A percentile compares a stretch with the other conserved stretches of the same genome.
phyloP scores from a whole-genome alignment of 2,113 vertebrate species.

The Hyperopisus bebe region DNA sequence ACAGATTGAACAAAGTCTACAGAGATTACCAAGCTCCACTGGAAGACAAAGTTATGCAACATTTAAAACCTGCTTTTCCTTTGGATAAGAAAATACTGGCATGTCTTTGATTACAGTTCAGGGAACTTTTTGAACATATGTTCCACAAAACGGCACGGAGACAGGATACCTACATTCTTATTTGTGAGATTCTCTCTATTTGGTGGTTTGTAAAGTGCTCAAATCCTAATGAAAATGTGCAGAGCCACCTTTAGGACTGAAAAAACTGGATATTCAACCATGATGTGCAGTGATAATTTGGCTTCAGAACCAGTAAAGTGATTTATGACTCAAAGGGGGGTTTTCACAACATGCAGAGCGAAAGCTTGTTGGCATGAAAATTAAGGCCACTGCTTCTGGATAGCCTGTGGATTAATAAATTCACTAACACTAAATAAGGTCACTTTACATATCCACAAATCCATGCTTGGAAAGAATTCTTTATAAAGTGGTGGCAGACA shows the following conservation, averaged over 20 bases:
- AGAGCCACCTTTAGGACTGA: neutral
- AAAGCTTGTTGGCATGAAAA: constrained; percentile 13
- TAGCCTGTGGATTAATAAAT: constrained; percentile 8
- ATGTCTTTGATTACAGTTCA: constrained; percentile 13
- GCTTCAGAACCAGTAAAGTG: neutral
- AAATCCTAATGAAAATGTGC: neutral
- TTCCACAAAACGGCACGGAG: neutral
- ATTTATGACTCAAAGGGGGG: neutral
- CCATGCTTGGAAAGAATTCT: constrained; percentile 9
- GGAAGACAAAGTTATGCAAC: neutral
- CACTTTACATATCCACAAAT: neutral
- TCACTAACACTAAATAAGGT: neutral
- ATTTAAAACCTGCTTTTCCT: neutral
- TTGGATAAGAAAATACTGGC: constrained; percentile 10
- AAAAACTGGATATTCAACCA: neutral
- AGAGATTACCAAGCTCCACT: constrained; percentile 8
- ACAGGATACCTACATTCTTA: neutral
- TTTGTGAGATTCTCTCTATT: neutral
- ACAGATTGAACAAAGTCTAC: constrained; percentile 11
- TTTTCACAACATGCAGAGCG: neutral
- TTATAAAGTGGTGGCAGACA: neutral
- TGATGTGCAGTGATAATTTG: neutral
- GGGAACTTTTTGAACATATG: neutral
- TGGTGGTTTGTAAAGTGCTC: neutral
- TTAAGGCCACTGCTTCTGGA: neutral